These are phyloP conservation scores for Proteles cristata DNA, from an alignment of 2,113 vertebrate species.

Conservation along the genomic window DNA sequence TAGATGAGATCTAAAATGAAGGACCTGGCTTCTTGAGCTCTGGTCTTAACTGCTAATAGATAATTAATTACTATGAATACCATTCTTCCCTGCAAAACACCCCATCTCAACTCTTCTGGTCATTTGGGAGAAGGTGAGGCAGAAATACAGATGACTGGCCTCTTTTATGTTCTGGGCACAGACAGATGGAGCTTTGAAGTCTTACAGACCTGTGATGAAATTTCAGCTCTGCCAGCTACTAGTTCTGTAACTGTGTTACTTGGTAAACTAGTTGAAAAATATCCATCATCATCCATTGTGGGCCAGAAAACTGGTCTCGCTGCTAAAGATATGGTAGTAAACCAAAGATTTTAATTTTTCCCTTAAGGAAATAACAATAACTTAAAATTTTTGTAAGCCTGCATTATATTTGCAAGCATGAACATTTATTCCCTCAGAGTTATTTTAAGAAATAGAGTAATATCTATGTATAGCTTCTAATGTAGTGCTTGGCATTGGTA, in stretches of 20 bases:
- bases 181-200: neutral
- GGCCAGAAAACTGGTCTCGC: neutral
- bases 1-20: neutral
- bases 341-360: neutral
- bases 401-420: neutral
- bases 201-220: conserved; percentile 15
- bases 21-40: neutral
- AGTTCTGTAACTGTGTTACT: neutral
- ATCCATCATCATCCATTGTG: neutral
- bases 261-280: neutral
- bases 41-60: neutral
- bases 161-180: neutral
- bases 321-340: neutral
- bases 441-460: conserved; percentile 48
- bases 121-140: neutral
- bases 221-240: neutral
- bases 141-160: neutral
- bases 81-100: neutral
- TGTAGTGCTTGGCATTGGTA: neutral
- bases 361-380: neutral
- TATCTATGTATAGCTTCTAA: neutral
- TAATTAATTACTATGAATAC: neutral
- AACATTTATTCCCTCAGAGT: neutral
- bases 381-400: neutral
- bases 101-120: neutral